phyloP scores from a whole-genome alignment of 2,888 invertebrate genomes.

The Agonopterix alstromeriana region DNA sequence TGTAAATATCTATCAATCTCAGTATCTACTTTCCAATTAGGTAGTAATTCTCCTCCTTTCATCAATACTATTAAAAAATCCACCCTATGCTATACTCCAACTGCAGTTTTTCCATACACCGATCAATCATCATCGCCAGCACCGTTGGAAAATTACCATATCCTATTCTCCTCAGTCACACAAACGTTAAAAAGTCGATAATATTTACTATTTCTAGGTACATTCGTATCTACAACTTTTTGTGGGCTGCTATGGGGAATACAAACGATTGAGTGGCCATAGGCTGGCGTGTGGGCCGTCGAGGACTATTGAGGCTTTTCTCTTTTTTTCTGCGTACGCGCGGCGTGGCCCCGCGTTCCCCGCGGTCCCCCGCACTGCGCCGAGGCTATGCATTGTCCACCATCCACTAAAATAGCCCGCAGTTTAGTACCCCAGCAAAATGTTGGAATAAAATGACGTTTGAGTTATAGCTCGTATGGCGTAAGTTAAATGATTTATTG shows the following conservation, averaged over 20 bases:
- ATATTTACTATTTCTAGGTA: not conserved
- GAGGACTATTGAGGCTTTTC: constrained; percentile 62
- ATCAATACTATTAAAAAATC: no score
- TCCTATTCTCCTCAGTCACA: no score
- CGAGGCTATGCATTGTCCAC: constrained; percentile 42
- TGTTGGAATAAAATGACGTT: constrained; percentile 48
- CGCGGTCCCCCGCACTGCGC: constrained; percentile 10
- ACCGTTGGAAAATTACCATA: no score
- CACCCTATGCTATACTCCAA: no score
- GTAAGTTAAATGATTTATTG: constrained; percentile 48
- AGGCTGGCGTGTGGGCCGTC: constrained; percentile 70
- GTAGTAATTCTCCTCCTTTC: no score
- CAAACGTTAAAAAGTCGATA: no score
- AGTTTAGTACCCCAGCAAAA: constrained; percentile 48
- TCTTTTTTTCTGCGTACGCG: constrained; percentile 54
- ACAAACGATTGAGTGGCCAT: constrained; percentile 69
- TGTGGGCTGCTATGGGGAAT: constrained; percentile 37
- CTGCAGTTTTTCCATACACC: no score
- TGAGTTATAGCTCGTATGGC: constrained; percentile 35
- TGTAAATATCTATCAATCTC: no score
- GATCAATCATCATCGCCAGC: no score
- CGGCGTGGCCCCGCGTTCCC: constrained; percentile 20
- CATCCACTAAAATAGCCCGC: constrained; percentile 55
- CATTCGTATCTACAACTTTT: constrained; percentile 31
- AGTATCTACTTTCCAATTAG: no score